A percentile compares a stretch with the other conserved stretches of the same genome.
These are phyloP conservation scores for Podargus strigoides DNA, from an alignment of 2,797 vertebrate species.

Conservation along the genomic window DNA sequence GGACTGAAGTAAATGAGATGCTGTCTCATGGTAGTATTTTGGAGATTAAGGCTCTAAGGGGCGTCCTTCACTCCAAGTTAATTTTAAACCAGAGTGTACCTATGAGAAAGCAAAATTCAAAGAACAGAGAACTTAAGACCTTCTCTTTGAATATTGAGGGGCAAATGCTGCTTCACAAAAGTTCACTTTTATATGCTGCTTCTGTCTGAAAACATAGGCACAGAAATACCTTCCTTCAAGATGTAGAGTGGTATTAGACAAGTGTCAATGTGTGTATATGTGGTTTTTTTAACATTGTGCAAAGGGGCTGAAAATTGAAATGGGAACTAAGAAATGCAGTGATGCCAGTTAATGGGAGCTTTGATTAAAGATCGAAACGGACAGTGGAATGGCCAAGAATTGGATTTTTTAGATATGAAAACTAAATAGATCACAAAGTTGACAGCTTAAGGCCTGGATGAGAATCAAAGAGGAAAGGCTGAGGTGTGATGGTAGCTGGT, in stretches of 20 bases:
- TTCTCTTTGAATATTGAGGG: neutral
- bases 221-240: neutral
- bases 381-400: neutral
- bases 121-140: neutral
- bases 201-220: neutral
- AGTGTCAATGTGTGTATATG: fast-evolving
- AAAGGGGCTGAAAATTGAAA: neutral
- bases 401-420: neutral
- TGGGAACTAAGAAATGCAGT: neutral
- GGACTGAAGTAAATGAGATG: neutral
- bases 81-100: neutral
- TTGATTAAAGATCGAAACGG: neutral
- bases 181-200: neutral
- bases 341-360: neutral
- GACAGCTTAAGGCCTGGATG: neutral
- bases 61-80: neutral
- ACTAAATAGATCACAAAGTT: neutral
- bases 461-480: neutral
- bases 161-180: neutral
- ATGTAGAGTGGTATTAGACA: neutral
- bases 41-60: neutral
- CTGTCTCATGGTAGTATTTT: neutral
- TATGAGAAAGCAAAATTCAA: neutral
- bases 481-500: neutral
- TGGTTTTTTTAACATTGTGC: neutral